These are phyloP conservation scores for Himantopus leucocephalus DNA, from an alignment of 2,113 vertebrate genomes.

Conservation along the genomic window DNA sequence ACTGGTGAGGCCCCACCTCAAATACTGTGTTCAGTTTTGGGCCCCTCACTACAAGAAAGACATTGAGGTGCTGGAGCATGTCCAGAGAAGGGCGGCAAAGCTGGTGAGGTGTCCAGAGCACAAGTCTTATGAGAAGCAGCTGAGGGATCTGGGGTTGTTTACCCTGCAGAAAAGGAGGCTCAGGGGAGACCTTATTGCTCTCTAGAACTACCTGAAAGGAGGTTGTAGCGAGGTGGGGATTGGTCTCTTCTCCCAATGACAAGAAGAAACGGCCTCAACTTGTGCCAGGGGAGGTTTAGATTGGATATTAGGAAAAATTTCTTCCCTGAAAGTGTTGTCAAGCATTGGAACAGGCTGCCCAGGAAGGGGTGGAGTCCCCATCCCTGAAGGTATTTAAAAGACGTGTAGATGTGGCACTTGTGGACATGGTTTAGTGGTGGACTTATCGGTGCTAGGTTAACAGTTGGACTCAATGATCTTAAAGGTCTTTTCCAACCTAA, in stretches of 20 bases:
- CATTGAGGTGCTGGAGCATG: not conserved
- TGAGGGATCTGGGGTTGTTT: not conserved
- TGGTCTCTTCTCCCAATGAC: not conserved
- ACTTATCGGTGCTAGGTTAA: not conserved
- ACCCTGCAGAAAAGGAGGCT: not conserved
- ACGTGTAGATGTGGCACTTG: no score
- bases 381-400: not conserved
- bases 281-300: not conserved
- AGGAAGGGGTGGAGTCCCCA: not conserved
- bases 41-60: not conserved
- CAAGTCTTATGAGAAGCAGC: not conserved
- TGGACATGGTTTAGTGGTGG: not conserved
- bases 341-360: not conserved
- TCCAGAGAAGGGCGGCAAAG: not conserved
- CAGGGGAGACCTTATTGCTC: not conserved
- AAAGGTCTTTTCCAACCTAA: not conserved
- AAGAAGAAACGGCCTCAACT: not conserved
- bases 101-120: not conserved
- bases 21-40: not conserved
- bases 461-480: not conserved
- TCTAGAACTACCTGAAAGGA: not conserved
- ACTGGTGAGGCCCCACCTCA: not conserved
- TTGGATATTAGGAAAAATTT: not conserved
- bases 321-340: not conserved
- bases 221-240: not conserved